These are phyloP conservation scores for Hucho hucho DNA, from an alignment of 2,113 vertebrate genomes.

Conservation along the genomic window DNA sequence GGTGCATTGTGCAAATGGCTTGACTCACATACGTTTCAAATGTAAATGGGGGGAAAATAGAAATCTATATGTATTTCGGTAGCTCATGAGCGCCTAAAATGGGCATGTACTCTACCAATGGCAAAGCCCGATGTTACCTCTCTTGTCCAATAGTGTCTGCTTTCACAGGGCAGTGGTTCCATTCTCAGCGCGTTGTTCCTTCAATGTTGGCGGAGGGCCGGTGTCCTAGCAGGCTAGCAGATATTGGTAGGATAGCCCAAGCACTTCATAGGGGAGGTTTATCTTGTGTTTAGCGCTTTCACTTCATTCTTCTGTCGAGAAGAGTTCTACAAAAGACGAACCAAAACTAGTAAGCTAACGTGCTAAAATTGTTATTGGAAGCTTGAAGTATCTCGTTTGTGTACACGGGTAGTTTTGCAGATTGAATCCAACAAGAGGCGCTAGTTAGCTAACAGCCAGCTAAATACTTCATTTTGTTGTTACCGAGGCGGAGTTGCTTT, in stretches of 20 bases:
- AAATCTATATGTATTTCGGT: background rate
- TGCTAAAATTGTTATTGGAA: background rate
- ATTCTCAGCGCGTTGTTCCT: background rate
- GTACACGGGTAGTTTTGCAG: background rate
- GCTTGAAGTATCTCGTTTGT: background rate
- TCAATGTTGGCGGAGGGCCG: background rate
- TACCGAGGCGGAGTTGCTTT: background rate
- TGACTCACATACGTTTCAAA: background rate
- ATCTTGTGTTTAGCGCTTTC: background rate
- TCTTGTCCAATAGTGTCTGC: constrained; percentile 43
- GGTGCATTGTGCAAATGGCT: background rate
- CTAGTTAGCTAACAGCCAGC: constrained; percentile 28
- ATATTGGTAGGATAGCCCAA: too few species aligned
- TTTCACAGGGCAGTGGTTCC: constrained; percentile 26
- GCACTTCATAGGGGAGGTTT: background rate
- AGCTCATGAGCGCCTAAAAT: background rate
- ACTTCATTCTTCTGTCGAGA: background rate
- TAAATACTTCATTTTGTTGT: constrained; percentile 11
- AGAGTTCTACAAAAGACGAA: background rate
- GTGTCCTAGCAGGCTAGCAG: background rate
- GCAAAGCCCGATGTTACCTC: background rate
- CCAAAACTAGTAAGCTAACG: background rate
- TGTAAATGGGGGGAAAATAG: background rate
- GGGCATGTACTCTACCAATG: constrained; percentile 49
- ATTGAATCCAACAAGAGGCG: constrained; percentile 53